Conservation (phyloP, 2,113 vertebrate species). For the Dermatemys mawii region DNA sequence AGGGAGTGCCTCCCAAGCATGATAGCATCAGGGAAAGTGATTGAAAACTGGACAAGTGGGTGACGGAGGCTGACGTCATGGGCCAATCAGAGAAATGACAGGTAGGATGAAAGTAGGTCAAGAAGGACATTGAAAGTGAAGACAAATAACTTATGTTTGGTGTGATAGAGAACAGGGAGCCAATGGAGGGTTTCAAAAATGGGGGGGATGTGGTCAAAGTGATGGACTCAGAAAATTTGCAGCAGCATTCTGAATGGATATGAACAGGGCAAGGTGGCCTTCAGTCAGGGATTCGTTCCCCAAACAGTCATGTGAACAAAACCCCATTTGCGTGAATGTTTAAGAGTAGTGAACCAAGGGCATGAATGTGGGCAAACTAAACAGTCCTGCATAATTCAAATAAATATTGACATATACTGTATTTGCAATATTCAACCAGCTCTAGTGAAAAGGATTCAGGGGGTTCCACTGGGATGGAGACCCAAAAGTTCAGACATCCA, state of each 20-base stretch:
- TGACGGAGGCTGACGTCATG: neutral
- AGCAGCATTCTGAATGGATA: neutral
- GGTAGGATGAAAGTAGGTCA: neutral
- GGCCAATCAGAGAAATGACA: neutral
- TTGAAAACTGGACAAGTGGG: neutral
- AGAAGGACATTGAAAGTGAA: neutral
- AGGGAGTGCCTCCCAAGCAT: neutral
- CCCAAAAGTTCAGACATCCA: neutral
- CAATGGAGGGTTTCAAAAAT: neutral
- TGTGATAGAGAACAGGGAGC: neutral
- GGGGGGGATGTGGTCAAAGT: neutral
- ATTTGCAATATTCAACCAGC: neutral
- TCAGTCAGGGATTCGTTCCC: neutral
- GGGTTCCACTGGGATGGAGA: neutral
- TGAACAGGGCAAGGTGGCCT: neutral
- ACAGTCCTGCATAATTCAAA: neutral
- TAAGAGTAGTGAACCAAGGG: neutral
- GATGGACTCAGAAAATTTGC: neutral
- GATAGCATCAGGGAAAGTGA: neutral
- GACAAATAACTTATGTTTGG: neutral
- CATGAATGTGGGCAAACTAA: neutral
- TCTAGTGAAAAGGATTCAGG: neutral
- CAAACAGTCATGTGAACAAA: neutral
- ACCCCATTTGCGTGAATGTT: neutral
- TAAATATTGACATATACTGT: neutral